These are phyloP conservation scores for Cryptocephalus primarius DNA, from an alignment of 2,888 invertebrate genomes.

Conservation along the genomic window DNA sequence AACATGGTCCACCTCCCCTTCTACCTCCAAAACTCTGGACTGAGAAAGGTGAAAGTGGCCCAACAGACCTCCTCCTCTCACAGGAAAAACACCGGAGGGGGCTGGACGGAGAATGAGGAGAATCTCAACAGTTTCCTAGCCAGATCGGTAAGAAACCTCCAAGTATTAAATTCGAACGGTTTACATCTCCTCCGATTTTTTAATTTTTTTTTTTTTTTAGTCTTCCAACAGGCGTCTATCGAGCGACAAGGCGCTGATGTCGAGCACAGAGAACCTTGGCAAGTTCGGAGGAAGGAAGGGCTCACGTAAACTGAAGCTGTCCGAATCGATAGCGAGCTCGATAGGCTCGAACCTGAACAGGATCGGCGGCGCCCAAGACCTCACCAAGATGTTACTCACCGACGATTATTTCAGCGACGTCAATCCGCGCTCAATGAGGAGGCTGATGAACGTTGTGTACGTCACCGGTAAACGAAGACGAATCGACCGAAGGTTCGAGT, in stretches of 20 bases:
- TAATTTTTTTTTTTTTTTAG: slow-evolving; percentile 24
- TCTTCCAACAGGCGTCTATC: slow-evolving; percentile 68
- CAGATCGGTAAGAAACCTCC: slow-evolving; percentile 34
- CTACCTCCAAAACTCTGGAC: slow-evolving; percentile 92
- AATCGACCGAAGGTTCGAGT: not conserved
- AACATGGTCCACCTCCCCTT: slow-evolving; percentile 97
- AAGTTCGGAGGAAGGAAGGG: slow-evolving; percentile 40
- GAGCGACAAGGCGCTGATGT: slow-evolving; percentile 70
- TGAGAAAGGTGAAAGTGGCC: slow-evolving; percentile 78
- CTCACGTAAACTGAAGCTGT: slow-evolving; percentile 66
- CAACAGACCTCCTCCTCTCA: slow-evolving; percentile 64
- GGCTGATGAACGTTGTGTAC: slow-evolving; percentile 94
- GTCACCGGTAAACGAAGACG: slow-evolving; percentile 63
- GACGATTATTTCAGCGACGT: slow-evolving; percentile 99
- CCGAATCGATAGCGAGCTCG: slow-evolving; percentile 84
- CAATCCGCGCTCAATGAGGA: slow-evolving; percentile 91
- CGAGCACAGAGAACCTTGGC: slow-evolving; percentile 69
- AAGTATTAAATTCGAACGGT: not conserved
- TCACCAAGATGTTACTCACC: slow-evolving; percentile 75
- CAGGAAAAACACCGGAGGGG: slow-evolving; percentile 29
- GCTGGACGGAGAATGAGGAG: slow-evolving; percentile 46
- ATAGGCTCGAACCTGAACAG: slow-evolving; percentile 80
- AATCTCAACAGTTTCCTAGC: slow-evolving; percentile 39
- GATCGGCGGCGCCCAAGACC: slow-evolving; percentile 54
- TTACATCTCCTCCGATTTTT: too few species aligned